Base-by-base conservation (phyloP, 2,888 invertebrate genomes). In the Drosophila bunnanda region DNA sequence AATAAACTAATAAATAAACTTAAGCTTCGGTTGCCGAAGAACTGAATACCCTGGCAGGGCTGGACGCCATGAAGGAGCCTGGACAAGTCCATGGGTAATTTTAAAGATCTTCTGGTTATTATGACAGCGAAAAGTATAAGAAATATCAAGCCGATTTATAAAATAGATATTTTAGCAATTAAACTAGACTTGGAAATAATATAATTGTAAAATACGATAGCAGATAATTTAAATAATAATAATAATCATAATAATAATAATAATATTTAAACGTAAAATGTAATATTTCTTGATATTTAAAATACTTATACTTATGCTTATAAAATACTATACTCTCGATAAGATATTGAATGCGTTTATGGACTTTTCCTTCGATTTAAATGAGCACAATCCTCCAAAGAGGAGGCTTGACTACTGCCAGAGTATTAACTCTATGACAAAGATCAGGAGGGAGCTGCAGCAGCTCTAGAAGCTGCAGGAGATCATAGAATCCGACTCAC, bases 401-500 rank as follows among this genome's bases (percentile, higher is more conserved):
- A 12, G 20, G 6, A 41, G 6, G 10, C 22, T 15, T 6, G 22
- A 15, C 44, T 0, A 28, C n/a, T 28, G 46, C 46, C 46, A 28
- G 46, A 28, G 46, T 7, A 46, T 17, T 28, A n/a, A n/a, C 2
- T 46, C 6, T 6, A 10, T 25, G 10, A n/a, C 6, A n/a, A 46
- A 28, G 1, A 28, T 1, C n/a, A 0, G 8, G 8, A 0, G 4
- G 10, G 2, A 38, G 0, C 38, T 38, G 6, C 10, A 41, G 10
- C 2, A 38, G 0, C 38, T 38, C 2, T 5, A 41, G 15, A 15
- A 13, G 4, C 15, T 17, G 17, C 17, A n/a, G 12, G 7, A 13
- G 13, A 46, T 10, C n/a, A 10, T 5, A 1, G 2, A 6, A 6
- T 46, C 3, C 1, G 28, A 82, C 89, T 89, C 65, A 92, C 92